Percentiles rank a stretch among this genome's conserved stretches.
Evolutionary conservation across 53 echinoderm and acorn worm species (phyloP).

Genomic region (Henricia sp.): DNA sequence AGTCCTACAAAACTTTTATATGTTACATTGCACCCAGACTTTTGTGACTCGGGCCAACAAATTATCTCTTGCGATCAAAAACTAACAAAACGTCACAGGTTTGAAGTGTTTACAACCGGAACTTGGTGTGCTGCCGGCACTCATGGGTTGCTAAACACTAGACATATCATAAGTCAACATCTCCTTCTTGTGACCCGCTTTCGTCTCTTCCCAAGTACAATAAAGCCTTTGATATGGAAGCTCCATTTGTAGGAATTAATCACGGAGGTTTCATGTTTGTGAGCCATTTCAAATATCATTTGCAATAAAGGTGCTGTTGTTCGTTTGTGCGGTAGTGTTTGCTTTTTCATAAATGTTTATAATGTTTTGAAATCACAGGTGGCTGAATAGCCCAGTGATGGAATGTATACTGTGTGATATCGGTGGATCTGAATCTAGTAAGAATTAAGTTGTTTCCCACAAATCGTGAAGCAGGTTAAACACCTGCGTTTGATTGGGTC

Average conservation of each 20-base stretch:
- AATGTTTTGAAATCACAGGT: too few relatives aligned
- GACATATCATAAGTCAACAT: constrained; percentile 41
- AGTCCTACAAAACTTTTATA: background rate
- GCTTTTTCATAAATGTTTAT: too few relatives aligned
- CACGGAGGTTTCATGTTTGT: too few relatives aligned
- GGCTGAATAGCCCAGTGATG: too few relatives aligned
- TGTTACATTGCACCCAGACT: background rate
- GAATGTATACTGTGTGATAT: too few relatives aligned
- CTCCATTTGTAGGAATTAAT: background rate
- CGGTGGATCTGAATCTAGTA: too few relatives aligned
- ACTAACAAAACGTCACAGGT: constrained; percentile 11
- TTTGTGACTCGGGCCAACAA: background rate
- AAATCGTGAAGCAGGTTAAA: too few relatives aligned
- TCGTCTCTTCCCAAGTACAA: constrained; percentile 1
- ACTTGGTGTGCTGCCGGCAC: constrained; percentile 16
- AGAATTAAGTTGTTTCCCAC: too few relatives aligned
- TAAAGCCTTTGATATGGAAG: background rate
- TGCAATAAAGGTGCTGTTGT: too few relatives aligned
- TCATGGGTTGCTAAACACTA: constrained; percentile 26
- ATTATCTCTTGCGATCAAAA: background rate
- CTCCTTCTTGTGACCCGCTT: constrained; percentile 32
- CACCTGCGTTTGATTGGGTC: too few relatives aligned
- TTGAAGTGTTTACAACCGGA: constrained; percentile 60
- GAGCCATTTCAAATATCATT: too few relatives aligned
- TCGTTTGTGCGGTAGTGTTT: too few relatives aligned